These are phyloP conservation scores for Eristalinus sepulchralis DNA, from an alignment of 2,888 invertebrate genomes.

Conservation along the genomic window DNA sequence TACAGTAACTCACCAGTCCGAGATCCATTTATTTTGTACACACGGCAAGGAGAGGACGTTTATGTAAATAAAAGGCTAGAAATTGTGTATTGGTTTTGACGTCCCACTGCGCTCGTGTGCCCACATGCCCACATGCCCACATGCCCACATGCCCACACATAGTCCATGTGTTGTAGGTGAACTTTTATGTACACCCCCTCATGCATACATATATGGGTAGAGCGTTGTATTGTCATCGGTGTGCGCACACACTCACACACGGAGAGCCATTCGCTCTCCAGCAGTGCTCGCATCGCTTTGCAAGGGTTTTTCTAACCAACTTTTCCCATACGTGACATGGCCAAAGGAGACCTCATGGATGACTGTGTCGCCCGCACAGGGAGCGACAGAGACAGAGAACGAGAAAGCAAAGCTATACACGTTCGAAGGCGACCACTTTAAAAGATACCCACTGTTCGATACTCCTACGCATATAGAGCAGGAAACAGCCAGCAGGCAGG, in stretches of 20 bases:
- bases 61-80: slow-evolving; percentile 45
- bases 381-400: slow-evolving; percentile 5
- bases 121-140: background rate
- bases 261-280: background rate
- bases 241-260: background rate
- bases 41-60: slow-evolving; percentile 9
- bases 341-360: slow-evolving; percentile 40
- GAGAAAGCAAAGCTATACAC: slow-evolving; percentile 5
- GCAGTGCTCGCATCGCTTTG: background rate
- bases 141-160: background rate
- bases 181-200: slow-evolving; percentile 26
- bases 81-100: slow-evolving; percentile 51
- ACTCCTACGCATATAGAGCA: slow-evolving; percentile 60
- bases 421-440: slow-evolving; percentile 53
- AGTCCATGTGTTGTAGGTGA: slow-evolving; percentile 30
- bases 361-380: background rate
- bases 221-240: slow-evolving; percentile 28
- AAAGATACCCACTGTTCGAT: slow-evolving; percentile 59
- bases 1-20: slow-evolving; percentile 44
- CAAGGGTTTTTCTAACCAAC: slow-evolving; percentile 24
- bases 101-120: background rate
- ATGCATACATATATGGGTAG: background rate
- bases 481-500: background rate
- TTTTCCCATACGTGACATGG: slow-evolving; percentile 41
- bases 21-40: slow-evolving; percentile 38